These are phyloP conservation scores for Cercopithecus neglectus DNA, from an alignment of 2,797 vertebrate species.

Conservation along the genomic window DNA sequence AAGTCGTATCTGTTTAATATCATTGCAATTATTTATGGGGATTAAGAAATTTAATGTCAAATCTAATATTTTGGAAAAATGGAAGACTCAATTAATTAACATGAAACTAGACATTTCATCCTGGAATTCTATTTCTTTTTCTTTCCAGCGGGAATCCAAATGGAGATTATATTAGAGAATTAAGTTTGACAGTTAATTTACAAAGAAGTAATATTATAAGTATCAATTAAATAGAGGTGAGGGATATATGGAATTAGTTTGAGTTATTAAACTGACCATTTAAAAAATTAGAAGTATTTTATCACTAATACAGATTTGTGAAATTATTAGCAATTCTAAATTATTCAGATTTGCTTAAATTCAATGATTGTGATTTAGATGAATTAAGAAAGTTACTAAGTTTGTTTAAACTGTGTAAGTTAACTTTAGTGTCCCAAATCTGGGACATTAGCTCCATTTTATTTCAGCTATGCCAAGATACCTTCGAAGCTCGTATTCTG, in stretches of 20 bases:
- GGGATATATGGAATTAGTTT: not conserved
- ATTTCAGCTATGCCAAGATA: not conserved
- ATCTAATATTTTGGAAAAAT: constrained; percentile 35
- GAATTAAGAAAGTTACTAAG: not conserved
- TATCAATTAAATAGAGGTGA: constrained; percentile 43
- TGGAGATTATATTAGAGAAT: constrained; percentile 35
- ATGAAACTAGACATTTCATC: not conserved
- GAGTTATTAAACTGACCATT: constrained; percentile 18
- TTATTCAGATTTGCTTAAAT: not conserved
- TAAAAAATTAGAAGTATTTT: not conserved
- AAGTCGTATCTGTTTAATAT: not conserved
- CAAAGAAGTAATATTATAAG: not conserved
- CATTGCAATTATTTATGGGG: not conserved
- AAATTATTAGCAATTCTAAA: not conserved
- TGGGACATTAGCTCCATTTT: not conserved
- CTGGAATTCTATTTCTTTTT: not conserved
- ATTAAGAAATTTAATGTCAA: constrained; percentile 9
- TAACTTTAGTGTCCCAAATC: not conserved
- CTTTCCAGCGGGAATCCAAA: not conserved
- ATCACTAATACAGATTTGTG: not conserved
- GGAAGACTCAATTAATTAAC: constrained; percentile 10
- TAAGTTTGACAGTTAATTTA: constrained; percentile 16
- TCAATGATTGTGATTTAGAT: not conserved
- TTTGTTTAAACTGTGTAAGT: not conserved
- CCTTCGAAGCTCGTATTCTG: not conserved